Percentiles rank a stretch among this genome's conserved stretches.
Evolutionary conservation across 2,888 invertebrate species (phyloP).

Genomic region (Melipona bicolor): DNA sequence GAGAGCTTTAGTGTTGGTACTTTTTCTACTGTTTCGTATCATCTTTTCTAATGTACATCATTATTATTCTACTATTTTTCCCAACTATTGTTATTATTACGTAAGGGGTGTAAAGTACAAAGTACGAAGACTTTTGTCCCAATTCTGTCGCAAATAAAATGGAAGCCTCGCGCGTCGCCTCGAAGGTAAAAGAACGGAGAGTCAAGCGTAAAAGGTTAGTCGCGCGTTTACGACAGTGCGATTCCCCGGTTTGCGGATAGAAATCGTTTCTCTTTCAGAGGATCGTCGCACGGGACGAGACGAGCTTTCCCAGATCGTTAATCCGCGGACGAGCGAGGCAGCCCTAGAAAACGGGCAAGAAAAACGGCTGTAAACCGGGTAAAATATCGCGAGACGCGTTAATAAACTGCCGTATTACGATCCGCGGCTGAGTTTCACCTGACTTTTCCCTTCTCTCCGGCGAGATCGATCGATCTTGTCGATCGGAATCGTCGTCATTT

Average conservation of each 20-base stretch:
- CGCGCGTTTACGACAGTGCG: slow-evolving; percentile 27
- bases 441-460: slow-evolving; percentile 22
- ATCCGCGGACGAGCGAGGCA: slow-evolving; percentile 39
- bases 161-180: background rate
- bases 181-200: slow-evolving; percentile 1
- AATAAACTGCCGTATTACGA: slow-evolving; percentile 57
- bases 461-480: background rate
- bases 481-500: background rate
- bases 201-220: slow-evolving; percentile 32
- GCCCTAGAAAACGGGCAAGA: slow-evolving; percentile 36
- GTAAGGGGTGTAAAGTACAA: too few relatives aligned
- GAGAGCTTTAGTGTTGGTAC: too few relatives aligned
- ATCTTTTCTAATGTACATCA: too few relatives aligned
- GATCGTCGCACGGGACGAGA: background rate
- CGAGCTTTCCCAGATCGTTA: slow-evolving; percentile 67
- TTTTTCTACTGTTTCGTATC: too few relatives aligned
- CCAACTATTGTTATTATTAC: too few relatives aligned
- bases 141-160: background rate
- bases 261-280: background rate
- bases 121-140: background rate
- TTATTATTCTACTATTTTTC: too few relatives aligned
- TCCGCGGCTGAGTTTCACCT: background rate
- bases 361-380: slow-evolving; percentile 56
- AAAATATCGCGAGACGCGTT: slow-evolving; percentile 55
- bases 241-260: slow-evolving; percentile 9